These are phyloP conservation scores for Homarus gammarus DNA, from an alignment of 2,888 invertebrate genomes.

Conservation along the genomic window DNA sequence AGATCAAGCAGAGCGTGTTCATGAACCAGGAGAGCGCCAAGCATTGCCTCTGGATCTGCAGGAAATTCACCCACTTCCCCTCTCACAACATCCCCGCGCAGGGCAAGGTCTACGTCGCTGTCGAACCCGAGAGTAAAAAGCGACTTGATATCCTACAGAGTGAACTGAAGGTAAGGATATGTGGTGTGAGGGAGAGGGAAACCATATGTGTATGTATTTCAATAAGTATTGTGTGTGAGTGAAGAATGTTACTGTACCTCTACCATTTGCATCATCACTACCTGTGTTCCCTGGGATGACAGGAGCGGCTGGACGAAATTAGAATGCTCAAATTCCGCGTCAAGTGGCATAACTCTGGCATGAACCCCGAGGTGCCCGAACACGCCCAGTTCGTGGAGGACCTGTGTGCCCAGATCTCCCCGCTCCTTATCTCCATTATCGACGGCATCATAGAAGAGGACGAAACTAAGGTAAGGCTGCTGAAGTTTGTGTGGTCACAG, in stretches of 20 bases:
- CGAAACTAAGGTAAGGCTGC: constrained; percentile 79
- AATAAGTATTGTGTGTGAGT: constrained; percentile 6
- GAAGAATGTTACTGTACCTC: not conserved
- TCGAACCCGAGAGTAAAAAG: constrained; percentile 85
- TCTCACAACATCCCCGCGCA: constrained; percentile 79
- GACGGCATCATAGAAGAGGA: constrained; percentile 86
- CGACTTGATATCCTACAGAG: constrained; percentile 86
- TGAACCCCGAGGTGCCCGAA: constrained; percentile 82
- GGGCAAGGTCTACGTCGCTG: constrained; percentile 81
- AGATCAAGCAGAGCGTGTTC: constrained; percentile 89
- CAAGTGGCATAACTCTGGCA: constrained; percentile 81
- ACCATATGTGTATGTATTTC: constrained; percentile 1
- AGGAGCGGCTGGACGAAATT: constrained; percentile 87
- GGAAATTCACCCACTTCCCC: constrained; percentile 82
- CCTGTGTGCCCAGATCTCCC: constrained; percentile 85
- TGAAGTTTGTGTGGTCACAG: not conserved
- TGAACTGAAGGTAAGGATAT: constrained; percentile 84
- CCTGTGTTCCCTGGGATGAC: too few species aligned
- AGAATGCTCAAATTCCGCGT: constrained; percentile 84
- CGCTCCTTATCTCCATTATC: constrained; percentile 85
- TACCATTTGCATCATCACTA: not conserved
- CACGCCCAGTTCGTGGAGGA: constrained; percentile 84
- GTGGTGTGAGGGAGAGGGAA: not conserved
- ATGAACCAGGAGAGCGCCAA: constrained; percentile 89
- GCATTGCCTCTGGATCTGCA: constrained; percentile 89